phyloP scores from a whole-genome alignment of 2,113 vertebrate species.

The Orientallactaga bullata region DNA sequence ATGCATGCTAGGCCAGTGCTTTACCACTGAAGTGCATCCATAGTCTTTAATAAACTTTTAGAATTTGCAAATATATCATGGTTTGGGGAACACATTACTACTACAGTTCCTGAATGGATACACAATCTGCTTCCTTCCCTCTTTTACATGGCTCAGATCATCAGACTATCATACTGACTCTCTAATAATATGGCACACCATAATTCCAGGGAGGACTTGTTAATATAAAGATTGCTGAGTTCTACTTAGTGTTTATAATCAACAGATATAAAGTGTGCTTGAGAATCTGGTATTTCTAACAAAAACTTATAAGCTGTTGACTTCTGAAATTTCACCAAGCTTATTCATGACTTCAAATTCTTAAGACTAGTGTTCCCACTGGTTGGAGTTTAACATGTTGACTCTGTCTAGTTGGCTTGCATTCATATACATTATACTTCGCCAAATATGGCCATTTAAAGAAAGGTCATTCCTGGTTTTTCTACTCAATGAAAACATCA shows the following conservation, averaged over 20 bases:
- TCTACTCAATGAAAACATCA: neutral
- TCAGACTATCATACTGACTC: neutral
- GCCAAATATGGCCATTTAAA: neutral
- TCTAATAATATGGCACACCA: neutral
- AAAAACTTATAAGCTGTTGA: neutral
- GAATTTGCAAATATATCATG: neutral
- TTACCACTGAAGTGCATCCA: neutral
- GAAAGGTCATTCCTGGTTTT: neutral
- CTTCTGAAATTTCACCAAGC: slow-evolving; percentile 9
- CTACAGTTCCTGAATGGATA: neutral
- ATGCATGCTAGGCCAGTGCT: neutral
- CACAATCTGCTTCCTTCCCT: neutral
- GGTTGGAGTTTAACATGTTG: neutral
- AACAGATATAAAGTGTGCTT: neutral
- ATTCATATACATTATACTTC: neutral
- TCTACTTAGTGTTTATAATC: neutral
- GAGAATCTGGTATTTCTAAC: slow-evolving; percentile 2
- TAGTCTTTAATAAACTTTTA: neutral
- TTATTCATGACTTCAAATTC: neutral
- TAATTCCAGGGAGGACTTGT: neutral
- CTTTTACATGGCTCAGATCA: neutral
- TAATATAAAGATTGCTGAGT: neutral
- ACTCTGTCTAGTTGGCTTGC: neutral
- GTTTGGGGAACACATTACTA: neutral
- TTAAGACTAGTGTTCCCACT: neutral